These are phyloP conservation scores for Parnassius mnemosyne DNA, from an alignment of 2,888 invertebrate species.

Conservation along the genomic window DNA sequence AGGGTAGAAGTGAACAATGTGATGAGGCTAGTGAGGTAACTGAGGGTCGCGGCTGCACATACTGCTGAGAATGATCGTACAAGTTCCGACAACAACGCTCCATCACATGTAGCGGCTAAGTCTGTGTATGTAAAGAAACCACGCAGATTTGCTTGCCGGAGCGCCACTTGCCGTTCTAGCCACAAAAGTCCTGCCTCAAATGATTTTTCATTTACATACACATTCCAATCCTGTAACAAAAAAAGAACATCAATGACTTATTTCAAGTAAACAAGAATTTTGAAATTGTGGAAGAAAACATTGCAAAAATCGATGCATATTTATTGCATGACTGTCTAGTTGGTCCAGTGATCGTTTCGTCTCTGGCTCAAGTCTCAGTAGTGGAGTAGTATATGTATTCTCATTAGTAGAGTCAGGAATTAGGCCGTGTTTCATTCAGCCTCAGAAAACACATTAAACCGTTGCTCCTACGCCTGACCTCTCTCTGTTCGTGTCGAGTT, in stretches of 20 bases:
- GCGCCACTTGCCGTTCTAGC: slow-evolving; percentile 87
- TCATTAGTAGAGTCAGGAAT: no score
- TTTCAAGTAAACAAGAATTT: no score
- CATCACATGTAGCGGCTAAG: slow-evolving; percentile 79
- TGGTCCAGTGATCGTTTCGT: no score
- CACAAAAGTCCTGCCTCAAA: slow-evolving; percentile 86
- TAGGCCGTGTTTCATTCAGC: no score
- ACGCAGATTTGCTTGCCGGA: slow-evolving; percentile 84
- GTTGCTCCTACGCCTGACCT: no score
- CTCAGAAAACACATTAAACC: no score
- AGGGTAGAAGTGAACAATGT: slow-evolving; percentile 47
- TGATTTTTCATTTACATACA: slow-evolving; percentile 87
- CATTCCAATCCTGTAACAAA: slow-evolving; percentile 87
- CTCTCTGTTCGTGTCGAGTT: no score
- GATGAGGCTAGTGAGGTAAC: slow-evolving; percentile 39
- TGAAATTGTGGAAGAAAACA: no score
- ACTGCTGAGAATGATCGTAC: slow-evolving; percentile 31
- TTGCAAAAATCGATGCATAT: no score
- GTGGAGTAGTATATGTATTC: no score
- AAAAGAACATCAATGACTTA: not conserved
- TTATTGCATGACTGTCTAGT: no score
- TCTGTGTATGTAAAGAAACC: slow-evolving; percentile 93
- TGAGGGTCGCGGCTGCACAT: slow-evolving; percentile 35
- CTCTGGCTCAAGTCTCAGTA: no score
- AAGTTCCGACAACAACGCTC: slow-evolving; percentile 57